phyloP scores from a whole-genome alignment of 1,140 invertebrate species.

The Helicoverpa armigera region DNA sequence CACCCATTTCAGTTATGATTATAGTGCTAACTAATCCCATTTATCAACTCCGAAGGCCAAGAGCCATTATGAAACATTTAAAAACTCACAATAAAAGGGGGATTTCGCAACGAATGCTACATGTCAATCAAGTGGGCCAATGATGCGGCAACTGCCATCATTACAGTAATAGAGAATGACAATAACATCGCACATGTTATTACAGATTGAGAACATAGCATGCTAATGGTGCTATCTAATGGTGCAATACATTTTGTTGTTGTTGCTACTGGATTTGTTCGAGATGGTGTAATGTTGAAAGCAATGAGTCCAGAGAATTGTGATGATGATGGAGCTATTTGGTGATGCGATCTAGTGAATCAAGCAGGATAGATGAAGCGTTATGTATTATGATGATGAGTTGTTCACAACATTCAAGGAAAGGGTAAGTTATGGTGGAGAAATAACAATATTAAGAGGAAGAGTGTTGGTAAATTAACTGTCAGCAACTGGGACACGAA shows the following conservation, averaged over 20 bases:
- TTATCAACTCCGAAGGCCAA: neutral
- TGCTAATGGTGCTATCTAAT: slow-evolving; percentile 20
- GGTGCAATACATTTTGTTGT: neutral
- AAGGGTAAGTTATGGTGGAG: too few species aligned
- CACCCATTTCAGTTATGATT: too few species aligned
- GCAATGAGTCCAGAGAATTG: neutral
- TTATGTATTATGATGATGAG: too few species aligned
- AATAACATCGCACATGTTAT: slow-evolving; percentile 16
- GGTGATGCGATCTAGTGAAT: too few species aligned
- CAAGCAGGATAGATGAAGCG: too few species aligned
- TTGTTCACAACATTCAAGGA: too few species aligned
- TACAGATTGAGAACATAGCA: slow-evolving; percentile 17
- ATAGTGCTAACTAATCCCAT: neutral
- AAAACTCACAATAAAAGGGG: neutral
- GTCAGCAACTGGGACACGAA: too few species aligned
- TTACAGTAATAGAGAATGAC: slow-evolving; percentile 13
- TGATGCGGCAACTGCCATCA: slow-evolving; percentile 29
- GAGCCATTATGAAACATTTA: too few species aligned
- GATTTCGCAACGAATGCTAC: neutral
- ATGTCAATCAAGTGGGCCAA: slow-evolving; percentile 12
- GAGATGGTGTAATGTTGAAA: neutral
- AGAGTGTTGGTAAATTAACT: too few species aligned
- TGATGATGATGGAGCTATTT: too few species aligned
- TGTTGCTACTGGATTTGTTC: neutral
- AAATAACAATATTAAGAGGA: too few species aligned